Conservation (phyloP, 2,888 invertebrate genomes). For the Lordiphosa fenestrarum region DNA sequence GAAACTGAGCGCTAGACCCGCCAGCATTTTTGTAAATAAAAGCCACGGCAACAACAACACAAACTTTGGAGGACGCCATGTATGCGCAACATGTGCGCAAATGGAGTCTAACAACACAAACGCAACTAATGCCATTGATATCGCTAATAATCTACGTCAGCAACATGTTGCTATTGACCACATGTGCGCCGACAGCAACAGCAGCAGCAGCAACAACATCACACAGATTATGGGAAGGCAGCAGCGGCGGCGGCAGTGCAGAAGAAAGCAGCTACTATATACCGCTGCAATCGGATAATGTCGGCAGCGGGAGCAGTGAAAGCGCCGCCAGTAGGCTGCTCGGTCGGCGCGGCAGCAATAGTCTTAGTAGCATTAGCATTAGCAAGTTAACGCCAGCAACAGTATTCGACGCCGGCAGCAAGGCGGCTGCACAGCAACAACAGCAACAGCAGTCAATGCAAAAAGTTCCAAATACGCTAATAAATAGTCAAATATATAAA, state of each 20-base stretch:
- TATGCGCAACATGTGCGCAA: conserved; percentile 81
- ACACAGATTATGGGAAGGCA: conserved; percentile 34
- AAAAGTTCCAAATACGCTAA: conserved; percentile 79
- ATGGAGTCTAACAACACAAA: conserved; percentile 81
- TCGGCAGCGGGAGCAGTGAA: conserved; percentile 53
- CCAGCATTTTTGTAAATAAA: conserved; percentile 63
- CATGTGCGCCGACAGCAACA: conserved; percentile 66
- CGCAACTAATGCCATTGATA: conserved; percentile 80
- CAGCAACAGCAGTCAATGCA: conserved; percentile 63
- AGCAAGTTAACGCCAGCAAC: conserved; percentile 73
- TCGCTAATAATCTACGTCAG: conserved; percentile 78
- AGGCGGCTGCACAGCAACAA: conserved; percentile 42
- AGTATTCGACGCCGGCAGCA: conserved; percentile 70
- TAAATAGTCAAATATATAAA: conserved; percentile 79
- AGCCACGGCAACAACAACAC: conserved; percentile 66
- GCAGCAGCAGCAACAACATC: conserved; percentile 45
- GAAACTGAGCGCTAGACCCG: conserved; percentile 20
- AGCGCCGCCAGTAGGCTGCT: conserved; percentile 72
- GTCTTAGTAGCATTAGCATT: conserved; percentile 61
- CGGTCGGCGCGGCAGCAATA: conserved; percentile 57
- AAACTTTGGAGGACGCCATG: conserved; percentile 80
- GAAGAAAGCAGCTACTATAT: conserved; percentile 53
- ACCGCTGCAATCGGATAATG: conserved; percentile 42
- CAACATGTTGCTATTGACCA: conserved; percentile 78
- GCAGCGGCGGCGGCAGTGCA: conserved; percentile 42